Base-by-base conservation (phyloP, 2,888 invertebrate genomes). In the Lobophora halterata region DNA sequence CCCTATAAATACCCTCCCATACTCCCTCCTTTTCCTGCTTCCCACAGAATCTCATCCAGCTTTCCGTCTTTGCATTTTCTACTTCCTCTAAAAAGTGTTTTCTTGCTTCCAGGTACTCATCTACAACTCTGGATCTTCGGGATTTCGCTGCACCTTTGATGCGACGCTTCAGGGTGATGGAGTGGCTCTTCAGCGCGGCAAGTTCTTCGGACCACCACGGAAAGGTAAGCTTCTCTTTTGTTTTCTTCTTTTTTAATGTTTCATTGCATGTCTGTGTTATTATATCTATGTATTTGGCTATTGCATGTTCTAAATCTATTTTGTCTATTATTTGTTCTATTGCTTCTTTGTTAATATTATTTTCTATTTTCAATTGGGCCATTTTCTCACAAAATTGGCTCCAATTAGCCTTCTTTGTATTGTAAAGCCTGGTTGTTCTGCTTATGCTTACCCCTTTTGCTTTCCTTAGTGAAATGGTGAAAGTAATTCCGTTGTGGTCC, bases 1-100 rank as follows among this genome's bases (percentile, higher is more conserved):
- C 21, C 14, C 45, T 28, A 8, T 42, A 23, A 4, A 28, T 28
- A 0, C 32, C 28, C 7, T 39, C 31, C 41, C 41, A 41, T 2
- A 41, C 2, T 1, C 13, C 11, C 6, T 45, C 40, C 9, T 9
- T 33, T 1, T 33, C 31, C 5, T 46, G 40, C 5, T 27, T 37
- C 5, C 23, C 31, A n/a, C 39, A 36, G 3, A 41, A 46, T 1
- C 14, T 20, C 13, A 38, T 57, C 54, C 54, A 52, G 21, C 52
- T 49, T 0, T 33, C 19, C 0, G 20, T 39, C 5, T 41, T 38
- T 0, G 51, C 49, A 6, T 16, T 11, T 9, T 34, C 26, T 1
- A 2, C 24, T 10, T 24, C 24, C 3, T 3, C n/a, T n/a, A n/a
- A 4, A 24, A 5, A 24, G 1, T 10, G 5, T 24, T 24, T 12